Conservation (phyloP, 2,797 vertebrate genomes). For the Salmo trutta region DNA sequence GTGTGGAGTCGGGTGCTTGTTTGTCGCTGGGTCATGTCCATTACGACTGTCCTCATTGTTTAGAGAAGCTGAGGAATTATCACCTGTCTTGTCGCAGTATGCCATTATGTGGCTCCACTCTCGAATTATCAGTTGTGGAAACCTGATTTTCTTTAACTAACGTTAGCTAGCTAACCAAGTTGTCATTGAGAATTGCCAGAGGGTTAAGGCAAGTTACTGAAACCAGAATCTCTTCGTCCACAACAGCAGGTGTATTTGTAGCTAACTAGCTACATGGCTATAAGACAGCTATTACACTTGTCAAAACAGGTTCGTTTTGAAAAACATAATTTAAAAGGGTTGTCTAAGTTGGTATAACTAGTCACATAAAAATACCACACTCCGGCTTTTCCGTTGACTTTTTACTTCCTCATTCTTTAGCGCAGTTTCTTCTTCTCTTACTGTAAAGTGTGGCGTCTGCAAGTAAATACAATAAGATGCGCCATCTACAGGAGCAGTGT, state of each 20-base stretch:
- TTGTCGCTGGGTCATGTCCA: not conserved
- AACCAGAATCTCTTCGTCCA: too few relatives aligned
- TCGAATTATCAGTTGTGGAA: not conserved
- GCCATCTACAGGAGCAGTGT: slow-evolving; percentile 16
- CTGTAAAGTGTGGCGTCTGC: rapidly evolving
- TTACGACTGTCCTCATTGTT: not conserved
- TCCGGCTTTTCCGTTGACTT: slow-evolving; percentile 19
- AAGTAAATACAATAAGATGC: not conserved
- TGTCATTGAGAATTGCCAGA: not conserved
- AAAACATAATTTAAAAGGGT: not conserved
- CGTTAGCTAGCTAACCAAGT: not conserved
- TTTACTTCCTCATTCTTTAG: slow-evolving; percentile 34
- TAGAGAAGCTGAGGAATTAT: not conserved
- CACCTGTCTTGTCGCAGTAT: not conserved
- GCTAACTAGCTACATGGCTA: not conserved
- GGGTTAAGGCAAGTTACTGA: not conserved
- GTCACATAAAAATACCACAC: not conserved
- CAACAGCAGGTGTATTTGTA: not conserved
- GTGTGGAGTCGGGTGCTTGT: not conserved
- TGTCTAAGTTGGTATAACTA: not conserved
- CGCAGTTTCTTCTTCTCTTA: slow-evolving; percentile 15
- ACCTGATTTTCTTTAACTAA: not conserved
- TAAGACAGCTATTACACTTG: not conserved
- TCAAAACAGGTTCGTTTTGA: not conserved
- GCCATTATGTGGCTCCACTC: slow-evolving; percentile 8